Evolutionary conservation across 2,113 vertebrate species (phyloP).

Genomic region (Anarhynchus alexandrinus): DNA sequence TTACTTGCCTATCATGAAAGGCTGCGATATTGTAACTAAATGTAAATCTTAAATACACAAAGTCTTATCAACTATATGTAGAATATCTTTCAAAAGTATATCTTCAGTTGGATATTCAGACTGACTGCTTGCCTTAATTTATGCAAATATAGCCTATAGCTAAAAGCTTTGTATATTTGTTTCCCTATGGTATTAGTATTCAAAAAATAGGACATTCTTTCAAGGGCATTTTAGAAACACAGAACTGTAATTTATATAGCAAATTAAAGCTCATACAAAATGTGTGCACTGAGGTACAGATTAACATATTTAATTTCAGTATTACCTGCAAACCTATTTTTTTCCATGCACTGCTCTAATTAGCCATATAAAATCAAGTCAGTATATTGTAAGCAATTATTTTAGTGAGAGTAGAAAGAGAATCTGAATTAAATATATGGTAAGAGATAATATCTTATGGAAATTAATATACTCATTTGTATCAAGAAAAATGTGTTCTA

Average conservation of each 20-base stretch:
- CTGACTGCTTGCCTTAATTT: slow-evolving; percentile 69
- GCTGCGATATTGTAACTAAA: slow-evolving; percentile 53
- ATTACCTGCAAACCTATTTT: slow-evolving; percentile 84
- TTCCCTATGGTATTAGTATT: slow-evolving; percentile 71
- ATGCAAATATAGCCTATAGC: slow-evolving; percentile 76
- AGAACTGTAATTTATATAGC: slow-evolving; percentile 79
- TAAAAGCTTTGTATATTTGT: slow-evolving; percentile 74
- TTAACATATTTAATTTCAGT: slow-evolving; percentile 87
- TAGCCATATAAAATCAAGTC: slow-evolving; percentile 79
- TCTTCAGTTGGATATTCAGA: slow-evolving; percentile 51
- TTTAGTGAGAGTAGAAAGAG: slow-evolving; percentile 75
- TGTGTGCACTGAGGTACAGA: slow-evolving; percentile 77
- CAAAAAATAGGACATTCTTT: slow-evolving; percentile 75
- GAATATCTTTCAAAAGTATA: slow-evolving; percentile 59
- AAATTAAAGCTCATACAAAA: slow-evolving; percentile 83
- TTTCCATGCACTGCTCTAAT: slow-evolving; percentile 76
- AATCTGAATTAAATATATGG: slow-evolving; percentile 77
- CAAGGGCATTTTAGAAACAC: slow-evolving; percentile 77
- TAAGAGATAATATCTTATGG: slow-evolving; percentile 76
- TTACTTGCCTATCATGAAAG: slow-evolving; percentile 58
- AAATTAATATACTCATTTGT: slow-evolving; percentile 78
- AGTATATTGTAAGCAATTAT: slow-evolving; percentile 79
- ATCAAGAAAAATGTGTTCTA: slow-evolving; percentile 71
- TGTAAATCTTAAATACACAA: slow-evolving; percentile 63
- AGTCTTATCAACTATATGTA: slow-evolving; percentile 48